A percentile compares a stretch with the other conserved stretches of the same genome.
These are phyloP conservation scores for Melitaea athalia DNA, from an alignment of 2,888 invertebrate genomes.

Conservation along the genomic window DNA sequence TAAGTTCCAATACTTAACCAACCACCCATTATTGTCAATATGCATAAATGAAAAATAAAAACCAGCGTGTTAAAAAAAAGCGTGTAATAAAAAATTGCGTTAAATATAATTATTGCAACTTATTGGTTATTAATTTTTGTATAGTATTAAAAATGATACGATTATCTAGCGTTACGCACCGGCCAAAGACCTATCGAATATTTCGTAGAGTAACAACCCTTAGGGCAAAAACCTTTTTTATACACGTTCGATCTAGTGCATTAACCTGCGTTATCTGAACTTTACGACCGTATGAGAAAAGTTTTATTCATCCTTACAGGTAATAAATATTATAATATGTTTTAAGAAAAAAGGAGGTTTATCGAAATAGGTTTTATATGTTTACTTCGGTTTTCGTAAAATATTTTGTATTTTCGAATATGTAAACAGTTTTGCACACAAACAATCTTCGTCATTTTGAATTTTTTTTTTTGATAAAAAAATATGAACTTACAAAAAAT, in stretches of 20 bases:
- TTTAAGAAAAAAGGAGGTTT: background rate
- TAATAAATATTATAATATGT: background rate
- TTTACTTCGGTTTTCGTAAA: background rate
- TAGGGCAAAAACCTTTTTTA: constrained; percentile 34
- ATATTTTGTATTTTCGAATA: too few species aligned
- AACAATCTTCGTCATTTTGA: too few species aligned
- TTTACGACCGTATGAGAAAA: constrained; percentile 6
- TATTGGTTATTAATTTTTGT: background rate
- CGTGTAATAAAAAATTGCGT: background rate
- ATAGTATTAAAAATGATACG: background rate
- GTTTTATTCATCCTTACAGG: constrained; percentile 1
- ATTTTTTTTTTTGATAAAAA: too few species aligned
- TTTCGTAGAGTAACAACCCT: constrained; percentile 28
- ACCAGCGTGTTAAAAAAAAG: background rate
- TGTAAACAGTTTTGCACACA: too few species aligned
- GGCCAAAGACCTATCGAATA: constrained; percentile 30
- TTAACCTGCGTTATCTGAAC: constrained; percentile 33
- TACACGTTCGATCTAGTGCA: constrained; percentile 26
- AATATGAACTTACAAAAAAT: too few species aligned
- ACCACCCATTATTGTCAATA: background rate
- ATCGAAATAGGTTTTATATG: constrained; percentile 1
- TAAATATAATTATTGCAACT: too few species aligned
- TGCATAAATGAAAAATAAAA: background rate
- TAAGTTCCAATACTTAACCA: too few species aligned
- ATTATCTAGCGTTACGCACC: constrained; percentile 9